These are phyloP conservation scores for Cyprinodon variegatus DNA, from an alignment of 2,113 vertebrate species.

Conservation along the genomic window DNA sequence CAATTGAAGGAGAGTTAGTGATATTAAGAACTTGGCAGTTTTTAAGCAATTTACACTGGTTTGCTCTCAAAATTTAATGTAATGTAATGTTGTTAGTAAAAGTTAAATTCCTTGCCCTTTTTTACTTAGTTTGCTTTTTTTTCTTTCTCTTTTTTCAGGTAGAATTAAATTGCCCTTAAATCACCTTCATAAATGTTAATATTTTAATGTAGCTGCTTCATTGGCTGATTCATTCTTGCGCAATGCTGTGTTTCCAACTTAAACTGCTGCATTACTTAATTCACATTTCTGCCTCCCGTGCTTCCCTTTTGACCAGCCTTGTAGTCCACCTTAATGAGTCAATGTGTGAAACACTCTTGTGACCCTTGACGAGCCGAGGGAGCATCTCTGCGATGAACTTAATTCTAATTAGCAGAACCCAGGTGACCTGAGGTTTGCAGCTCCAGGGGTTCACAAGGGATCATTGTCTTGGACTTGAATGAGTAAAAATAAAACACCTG, in stretches of 20 bases:
- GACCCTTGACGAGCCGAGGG: constrained; percentile 33
- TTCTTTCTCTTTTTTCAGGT: not conserved
- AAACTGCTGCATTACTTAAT: not conserved
- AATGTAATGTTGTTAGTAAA: no score
- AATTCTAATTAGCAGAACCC: constrained; percentile 42
- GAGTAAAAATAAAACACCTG: constrained; percentile 25
- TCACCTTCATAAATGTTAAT: not conserved
- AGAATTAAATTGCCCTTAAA: not conserved
- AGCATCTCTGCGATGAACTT: constrained; percentile 31
- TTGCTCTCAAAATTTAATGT: no score
- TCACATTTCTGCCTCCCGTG: constrained; percentile 9
- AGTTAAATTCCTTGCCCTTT: no score
- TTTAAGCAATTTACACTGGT: no score
- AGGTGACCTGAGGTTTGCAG: constrained; percentile 37
- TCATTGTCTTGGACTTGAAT: constrained; percentile 35
- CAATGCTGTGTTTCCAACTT: constrained; percentile 9
- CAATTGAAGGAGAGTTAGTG: no score
- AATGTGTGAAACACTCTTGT: constrained; percentile 34
- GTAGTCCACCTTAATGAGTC: constrained; percentile 10
- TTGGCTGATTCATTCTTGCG: constrained; percentile 10
- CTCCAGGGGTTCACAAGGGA: constrained; percentile 12
- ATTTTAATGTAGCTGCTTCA: not conserved
- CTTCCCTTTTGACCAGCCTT: constrained; percentile 3
- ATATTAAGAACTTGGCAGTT: no score
- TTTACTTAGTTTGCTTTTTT: not conserved